These are phyloP conservation scores for Eupithecia subumbrata DNA, from an alignment of 2,888 invertebrate species.

Conservation along the genomic window DNA sequence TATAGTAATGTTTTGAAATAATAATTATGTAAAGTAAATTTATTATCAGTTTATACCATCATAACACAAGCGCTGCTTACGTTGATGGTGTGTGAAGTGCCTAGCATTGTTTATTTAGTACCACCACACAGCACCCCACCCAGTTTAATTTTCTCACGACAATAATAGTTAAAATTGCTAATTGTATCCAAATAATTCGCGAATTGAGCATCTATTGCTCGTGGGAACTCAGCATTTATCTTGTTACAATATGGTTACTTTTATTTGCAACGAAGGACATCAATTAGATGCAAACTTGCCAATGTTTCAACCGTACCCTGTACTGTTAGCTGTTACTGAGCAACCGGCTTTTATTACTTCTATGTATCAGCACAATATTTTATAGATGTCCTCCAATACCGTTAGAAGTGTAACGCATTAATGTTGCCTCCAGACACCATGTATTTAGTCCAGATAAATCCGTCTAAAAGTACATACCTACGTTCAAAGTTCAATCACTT, in stretches of 20 bases:
- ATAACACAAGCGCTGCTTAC: no score
- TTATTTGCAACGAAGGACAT: conserved; percentile 20
- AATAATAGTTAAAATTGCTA: conserved; percentile 14
- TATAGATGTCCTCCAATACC: not conserved
- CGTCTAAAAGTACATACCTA: not conserved
- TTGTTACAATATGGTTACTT: conserved; percentile 17
- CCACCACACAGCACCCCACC: not conserved
- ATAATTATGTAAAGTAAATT: no score
- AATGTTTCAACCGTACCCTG: not conserved
- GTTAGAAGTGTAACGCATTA: not conserved
- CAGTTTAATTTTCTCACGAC: conserved; percentile 24
- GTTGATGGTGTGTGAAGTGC: not conserved
- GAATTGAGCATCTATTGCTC: conserved; percentile 22
- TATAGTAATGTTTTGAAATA: no score
- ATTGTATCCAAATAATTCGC: conserved; percentile 20
- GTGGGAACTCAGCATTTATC: conserved; percentile 18
- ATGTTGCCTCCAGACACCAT: not conserved
- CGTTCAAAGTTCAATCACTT: not conserved
- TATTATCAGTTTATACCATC: no score
- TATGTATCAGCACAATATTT: not conserved
- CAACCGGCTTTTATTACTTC: not conserved
- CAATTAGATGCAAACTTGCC: not conserved
- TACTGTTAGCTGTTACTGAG: not conserved
- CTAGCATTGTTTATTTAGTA: not conserved
- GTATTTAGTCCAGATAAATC: no score